Conservation (phyloP, 2,113 vertebrate genomes). For the Pseudorectes ferrugineus region DNA sequence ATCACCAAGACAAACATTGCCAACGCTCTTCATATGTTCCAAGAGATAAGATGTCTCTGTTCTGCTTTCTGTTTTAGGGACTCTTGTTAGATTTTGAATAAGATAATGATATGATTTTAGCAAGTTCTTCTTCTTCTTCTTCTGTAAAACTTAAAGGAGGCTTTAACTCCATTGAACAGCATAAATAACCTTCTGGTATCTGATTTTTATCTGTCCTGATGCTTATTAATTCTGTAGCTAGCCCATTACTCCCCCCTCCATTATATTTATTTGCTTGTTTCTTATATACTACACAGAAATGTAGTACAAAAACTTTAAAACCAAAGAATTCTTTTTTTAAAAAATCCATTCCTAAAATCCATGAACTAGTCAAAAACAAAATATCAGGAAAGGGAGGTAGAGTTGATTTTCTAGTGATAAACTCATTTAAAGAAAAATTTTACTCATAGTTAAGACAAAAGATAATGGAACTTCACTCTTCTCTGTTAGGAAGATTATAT, state of each 20-base stretch:
- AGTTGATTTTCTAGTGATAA: neutral
- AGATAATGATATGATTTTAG: neutral
- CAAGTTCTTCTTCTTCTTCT: neutral
- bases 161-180: neutral
- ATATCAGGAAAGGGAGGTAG: accelerated
- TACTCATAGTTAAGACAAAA: neutral
- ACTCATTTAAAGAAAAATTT: neutral
- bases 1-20: neutral
- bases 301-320: neutral
- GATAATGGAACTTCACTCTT: neutral
- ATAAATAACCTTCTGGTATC: neutral
- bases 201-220: neutral
- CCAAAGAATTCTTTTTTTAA: accelerated
- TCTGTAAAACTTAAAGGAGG: neutral
- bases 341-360: neutral
- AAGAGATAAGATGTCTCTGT: neutral
- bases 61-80: neutral
- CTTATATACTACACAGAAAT: neutral
- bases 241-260: accelerated
- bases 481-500: neutral
- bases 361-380: neutral
- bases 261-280: neutral
- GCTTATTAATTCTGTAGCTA: neutral
- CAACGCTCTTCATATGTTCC: neutral
- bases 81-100: neutral